These are phyloP conservation scores for Melieria omissa DNA, from an alignment of 2,888 invertebrate genomes.

Conservation along the genomic window DNA sequence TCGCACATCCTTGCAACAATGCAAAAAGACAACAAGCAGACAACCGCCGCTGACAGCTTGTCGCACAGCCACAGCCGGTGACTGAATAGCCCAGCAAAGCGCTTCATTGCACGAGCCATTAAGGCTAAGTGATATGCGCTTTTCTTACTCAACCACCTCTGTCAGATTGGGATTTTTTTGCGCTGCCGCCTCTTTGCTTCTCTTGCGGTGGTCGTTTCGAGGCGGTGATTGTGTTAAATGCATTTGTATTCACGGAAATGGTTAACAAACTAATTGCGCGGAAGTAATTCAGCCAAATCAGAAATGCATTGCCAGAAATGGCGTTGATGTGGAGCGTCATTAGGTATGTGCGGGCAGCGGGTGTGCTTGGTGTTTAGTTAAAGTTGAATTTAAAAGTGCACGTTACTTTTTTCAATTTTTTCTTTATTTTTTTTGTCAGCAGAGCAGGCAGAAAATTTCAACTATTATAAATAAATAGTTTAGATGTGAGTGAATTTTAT, in stretches of 20 bases:
- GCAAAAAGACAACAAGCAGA: no score
- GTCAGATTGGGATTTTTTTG: slow-evolving; percentile 3
- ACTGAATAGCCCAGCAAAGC: background rate
- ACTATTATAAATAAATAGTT: no score
- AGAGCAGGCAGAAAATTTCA: no score
- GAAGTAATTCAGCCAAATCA: slow-evolving; percentile 3
- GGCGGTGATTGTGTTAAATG: slow-evolving; percentile 3
- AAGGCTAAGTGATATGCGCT: slow-evolving; percentile 62
- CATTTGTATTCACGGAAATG: slow-evolving; percentile 10
- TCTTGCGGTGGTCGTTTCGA: background rate
- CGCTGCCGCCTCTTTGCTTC: slow-evolving; percentile 9
- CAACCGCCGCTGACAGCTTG: background rate
- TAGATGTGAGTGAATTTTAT: no score
- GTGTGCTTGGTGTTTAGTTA: no score
- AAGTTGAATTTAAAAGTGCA: no score
- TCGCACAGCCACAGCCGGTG: background rate
- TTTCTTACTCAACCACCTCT: slow-evolving; percentile 28
- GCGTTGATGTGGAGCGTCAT: no score
- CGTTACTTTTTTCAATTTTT: no score
- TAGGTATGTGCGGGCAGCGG: no score
- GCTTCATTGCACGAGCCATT: slow-evolving; percentile 58
- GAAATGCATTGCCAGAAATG: no score
- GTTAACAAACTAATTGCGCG: slow-evolving; percentile 26
- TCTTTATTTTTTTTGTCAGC: no score
- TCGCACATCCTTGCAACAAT: no score